Base-by-base conservation (phyloP, 2,797 vertebrate species). In the Sus cebifrons region DNA sequence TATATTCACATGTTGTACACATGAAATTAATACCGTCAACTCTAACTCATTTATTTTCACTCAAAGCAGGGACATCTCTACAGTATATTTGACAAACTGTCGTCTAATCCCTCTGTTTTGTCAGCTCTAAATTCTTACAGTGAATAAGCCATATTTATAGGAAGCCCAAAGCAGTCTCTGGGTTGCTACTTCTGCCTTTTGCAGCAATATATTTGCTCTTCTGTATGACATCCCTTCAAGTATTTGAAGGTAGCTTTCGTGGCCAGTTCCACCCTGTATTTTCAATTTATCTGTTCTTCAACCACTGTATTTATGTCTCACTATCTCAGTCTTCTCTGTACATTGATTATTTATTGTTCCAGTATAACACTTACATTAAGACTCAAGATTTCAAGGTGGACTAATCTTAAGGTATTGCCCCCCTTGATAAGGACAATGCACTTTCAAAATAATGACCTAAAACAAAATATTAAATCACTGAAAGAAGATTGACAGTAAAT, bases 81-180 rank as follows among this genome's bases (percentile, higher is more conserved):
- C 0, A 36, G 4, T 10, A 4, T 54, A 67, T 29, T 11, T 74
- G 60, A 74, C 12, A 40, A 67, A n/a, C 40, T 58, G 52, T 73
- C n/a, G 3, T 67, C 62, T 36, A 67, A 25, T 89, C 12, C 14
- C 1, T 18, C 5, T 70, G 23, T 49, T 94, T 77, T 54, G 21
- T 40, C 54, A 40, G 18, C 23, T 86, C 56, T 82, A n/a, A 83
- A 86, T 93, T 86, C 52, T 89, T 86, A n/a, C 62, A 62, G 36
- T 75, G 58, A 91, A 40, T n/a, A 67, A 86, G 36, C 70, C 18
- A 8, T 44, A 49, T 56, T 54, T 86, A 71, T 21, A 44, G 18
- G 70, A 70, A 89, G n/a, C 62, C 17, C 32, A 71, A 86, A 89
- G 9, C 32, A 52, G 1, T 71, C 3, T 21, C 11, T 40, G 17